Conservation (phyloP, 2,113 vertebrate species). For the Cottus gobio region DNA sequence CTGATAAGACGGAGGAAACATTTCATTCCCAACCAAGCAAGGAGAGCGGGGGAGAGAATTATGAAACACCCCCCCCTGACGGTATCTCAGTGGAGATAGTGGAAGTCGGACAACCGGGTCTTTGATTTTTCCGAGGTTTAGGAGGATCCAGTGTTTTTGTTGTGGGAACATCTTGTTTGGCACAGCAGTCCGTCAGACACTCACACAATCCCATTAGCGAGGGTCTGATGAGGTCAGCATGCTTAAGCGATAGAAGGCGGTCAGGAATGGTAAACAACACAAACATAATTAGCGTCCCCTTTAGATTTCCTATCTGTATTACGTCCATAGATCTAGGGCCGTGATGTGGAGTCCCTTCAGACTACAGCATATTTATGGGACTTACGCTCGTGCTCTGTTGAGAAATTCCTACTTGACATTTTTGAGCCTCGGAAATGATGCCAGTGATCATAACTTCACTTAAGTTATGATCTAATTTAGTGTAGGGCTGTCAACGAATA, state of each 20-base stretch:
- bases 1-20: conserved; percentile 77
- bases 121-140: conserved; percentile 25
- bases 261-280: conserved; percentile 47
- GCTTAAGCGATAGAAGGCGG: conserved; percentile 41
- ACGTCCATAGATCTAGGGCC: conserved; percentile 16
- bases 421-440: background rate
- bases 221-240: conserved; percentile 52
- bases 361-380: conserved; percentile 4
- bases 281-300: conserved; percentile 17
- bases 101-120: conserved; percentile 7
- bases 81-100: conserved; percentile 14
- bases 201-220: conserved; percentile 37
- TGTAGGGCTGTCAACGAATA: too few relatives aligned
- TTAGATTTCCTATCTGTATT: conserved; percentile 41
- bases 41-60: conserved; percentile 33
- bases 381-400: background rate
- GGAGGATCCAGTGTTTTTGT: conserved; percentile 16
- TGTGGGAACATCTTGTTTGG: conserved; percentile 31
- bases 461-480: conserved; percentile 4
- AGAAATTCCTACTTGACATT: background rate
- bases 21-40: conserved; percentile 56
- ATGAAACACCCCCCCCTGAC: conserved; percentile 29
- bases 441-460: background rate
- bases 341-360: background rate
- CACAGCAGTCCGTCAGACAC: conserved; percentile 30